Evolutionary conservation across 2,888 invertebrate species (phyloP).

Genomic region (Dromius quadrimaculatus): DNA sequence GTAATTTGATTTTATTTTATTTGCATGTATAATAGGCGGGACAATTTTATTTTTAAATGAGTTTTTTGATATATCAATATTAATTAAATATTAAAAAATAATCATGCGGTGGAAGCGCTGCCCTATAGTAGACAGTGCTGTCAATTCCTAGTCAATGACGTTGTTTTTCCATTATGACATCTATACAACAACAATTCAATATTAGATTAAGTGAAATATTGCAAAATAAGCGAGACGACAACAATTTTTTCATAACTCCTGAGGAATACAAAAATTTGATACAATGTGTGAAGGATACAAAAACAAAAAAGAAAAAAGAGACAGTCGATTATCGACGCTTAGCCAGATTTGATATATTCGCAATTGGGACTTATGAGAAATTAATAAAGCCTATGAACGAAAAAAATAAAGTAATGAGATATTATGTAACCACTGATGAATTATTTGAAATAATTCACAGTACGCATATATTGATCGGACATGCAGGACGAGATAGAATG

Average conservation of each 20-base stretch:
- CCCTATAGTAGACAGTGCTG: background rate
- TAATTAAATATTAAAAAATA: too few species aligned
- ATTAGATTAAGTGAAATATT: background rate
- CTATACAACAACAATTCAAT: background rate
- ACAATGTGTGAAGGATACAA: background rate
- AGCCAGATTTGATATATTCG: background rate
- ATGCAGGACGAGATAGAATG: too few species aligned
- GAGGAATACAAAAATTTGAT: background rate
- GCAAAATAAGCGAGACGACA: background rate
- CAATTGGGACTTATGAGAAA: background rate
- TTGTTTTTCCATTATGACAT: background rate
- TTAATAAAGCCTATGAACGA: background rate
- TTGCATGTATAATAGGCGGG: too few species aligned
- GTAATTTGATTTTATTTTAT: too few species aligned
- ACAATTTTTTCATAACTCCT: background rate
- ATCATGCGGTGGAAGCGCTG: too few species aligned
- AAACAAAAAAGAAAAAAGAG: background rate
- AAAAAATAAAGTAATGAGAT: background rate
- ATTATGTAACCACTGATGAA: background rate
- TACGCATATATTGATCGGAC: too few species aligned
- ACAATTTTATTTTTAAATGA: too few species aligned
- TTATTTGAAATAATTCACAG: too few species aligned
- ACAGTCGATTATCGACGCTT: background rate
- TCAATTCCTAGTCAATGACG: background rate
- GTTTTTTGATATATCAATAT: too few species aligned